phyloP scores from a whole-genome alignment of 92 coral and sea anemone species.

The Porites cylindrica region DNA sequence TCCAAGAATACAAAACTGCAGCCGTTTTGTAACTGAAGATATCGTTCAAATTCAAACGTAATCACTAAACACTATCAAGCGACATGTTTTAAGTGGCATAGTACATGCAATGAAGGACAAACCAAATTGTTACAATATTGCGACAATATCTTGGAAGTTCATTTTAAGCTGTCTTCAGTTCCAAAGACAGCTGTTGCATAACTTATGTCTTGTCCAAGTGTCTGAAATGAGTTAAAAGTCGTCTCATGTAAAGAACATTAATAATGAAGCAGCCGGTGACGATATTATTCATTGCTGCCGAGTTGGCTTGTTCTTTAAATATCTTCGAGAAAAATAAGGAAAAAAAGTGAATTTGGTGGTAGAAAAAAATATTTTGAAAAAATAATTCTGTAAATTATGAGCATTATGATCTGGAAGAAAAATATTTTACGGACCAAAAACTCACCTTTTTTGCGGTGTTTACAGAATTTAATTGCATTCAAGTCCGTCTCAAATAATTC shows the following conservation, averaged over 20 bases:
- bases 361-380: too few species aligned
- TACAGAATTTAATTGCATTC: neutral
- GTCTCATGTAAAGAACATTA: neutral
- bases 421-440: neutral
- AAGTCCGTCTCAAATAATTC: neutral
- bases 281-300: neutral
- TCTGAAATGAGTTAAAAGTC: neutral
- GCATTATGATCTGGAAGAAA: too few species aligned
- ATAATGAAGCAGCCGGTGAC: neutral
- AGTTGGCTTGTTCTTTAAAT: neutral
- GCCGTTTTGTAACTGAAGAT: too few species aligned
- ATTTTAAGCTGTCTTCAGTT: neutral
- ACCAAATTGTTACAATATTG: neutral
- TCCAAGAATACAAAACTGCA: too few species aligned
- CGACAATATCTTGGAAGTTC: neutral
- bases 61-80: too few species aligned
- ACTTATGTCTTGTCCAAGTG: neutral
- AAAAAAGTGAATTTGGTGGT: too few species aligned
- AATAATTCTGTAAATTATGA: too few species aligned
- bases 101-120: neutral
- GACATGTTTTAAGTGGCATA: too few species aligned
- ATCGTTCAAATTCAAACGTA: too few species aligned
- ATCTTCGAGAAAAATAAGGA: neutral
- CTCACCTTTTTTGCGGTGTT: neutral
- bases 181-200: neutral